Evolutionary conservation across 2,797 vertebrate species (phyloP), one percentile per base, ranked within the genome.

Genomic region (Peromyscus nudipes): DNA sequence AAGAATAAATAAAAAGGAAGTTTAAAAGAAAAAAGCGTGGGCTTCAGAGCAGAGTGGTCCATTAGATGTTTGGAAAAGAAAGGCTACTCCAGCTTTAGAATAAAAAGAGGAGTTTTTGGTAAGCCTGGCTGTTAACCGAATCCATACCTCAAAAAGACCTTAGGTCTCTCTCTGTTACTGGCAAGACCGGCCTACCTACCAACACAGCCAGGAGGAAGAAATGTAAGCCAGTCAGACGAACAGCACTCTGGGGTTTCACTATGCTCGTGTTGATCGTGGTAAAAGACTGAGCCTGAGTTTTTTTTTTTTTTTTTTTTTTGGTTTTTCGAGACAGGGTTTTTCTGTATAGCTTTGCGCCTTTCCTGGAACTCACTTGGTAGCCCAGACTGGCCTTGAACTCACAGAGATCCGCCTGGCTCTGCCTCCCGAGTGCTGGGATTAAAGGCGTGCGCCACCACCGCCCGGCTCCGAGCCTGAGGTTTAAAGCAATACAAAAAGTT

Each of bases 251-350:
- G 1, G 25, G 49, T 64, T 12, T 25, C 29, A 3, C 34, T 34
- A 0, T 2, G 52, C 27, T 1, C 31, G 6, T 1, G 6, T 1
- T 67, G 46, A 55, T 0, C 8, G 10, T 1, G 71, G 76, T 6
- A 21, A 64, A 89, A 91, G 86, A 62, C 69, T 46, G 65, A 79
- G 25, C 67, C 55, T 57, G 49, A 29, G 43, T 43, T 43, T n/a
- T n/a, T n/a, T n/a, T n/a, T n/a, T n/a, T n/a, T n/a, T n/a, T n/a
- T n/a, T n/a, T n/a, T n/a, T n/a, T n/a, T n/a, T n/a, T n/a, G n/a
- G n/a, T n/a, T n/a, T n/a, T n/a, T n/a, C n/a, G n/a, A n/a, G n/a
- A n/a, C n/a, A n/a, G n/a, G n/a, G n/a, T n/a, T n/a, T n/a, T n/a
- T n/a, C n/a, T n/a, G n/a, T n/a, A n/a, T n/a, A n/a, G n/a, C n/a